A percentile compares a stretch with the other conserved stretches of the same genome.
These are phyloP conservation scores for Apostichopus parvimensis DNA, from an alignment of 35 echinoderm and acorn worm species.

Conservation along the genomic window DNA sequence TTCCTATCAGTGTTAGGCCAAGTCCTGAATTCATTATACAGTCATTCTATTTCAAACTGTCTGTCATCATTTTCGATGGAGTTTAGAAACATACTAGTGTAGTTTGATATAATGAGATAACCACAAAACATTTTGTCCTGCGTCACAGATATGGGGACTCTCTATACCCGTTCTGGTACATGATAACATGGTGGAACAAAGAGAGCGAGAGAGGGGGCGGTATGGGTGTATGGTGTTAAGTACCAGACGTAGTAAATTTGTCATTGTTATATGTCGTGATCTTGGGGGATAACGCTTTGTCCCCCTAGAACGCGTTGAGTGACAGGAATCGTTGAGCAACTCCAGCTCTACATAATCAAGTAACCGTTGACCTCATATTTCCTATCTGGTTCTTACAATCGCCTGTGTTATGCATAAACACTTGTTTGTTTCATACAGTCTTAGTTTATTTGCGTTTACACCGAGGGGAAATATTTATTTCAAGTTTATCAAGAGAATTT, in stretches of 20 bases:
- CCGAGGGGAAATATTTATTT: conserved; percentile 40
- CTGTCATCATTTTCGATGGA: too few relatives aligned
- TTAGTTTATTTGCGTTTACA: conserved; percentile 26
- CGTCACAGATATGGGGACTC: too few relatives aligned
- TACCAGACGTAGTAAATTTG: neutral
- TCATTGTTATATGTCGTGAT: neutral
- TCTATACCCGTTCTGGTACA: too few relatives aligned
- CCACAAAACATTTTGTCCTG: too few relatives aligned
- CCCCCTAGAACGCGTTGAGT: neutral
- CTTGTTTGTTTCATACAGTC: conserved; percentile 23
- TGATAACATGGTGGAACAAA: too few relatives aligned
- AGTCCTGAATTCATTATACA: too few relatives aligned
- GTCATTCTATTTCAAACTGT: too few relatives aligned
- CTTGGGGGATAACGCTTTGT: neutral
- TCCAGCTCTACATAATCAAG: neutral
- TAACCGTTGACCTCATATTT: conserved; percentile 32
- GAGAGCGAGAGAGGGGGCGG: too few relatives aligned
- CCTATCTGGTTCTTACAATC: neutral
- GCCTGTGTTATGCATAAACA: conserved; percentile 17
- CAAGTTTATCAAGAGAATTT: neutral
- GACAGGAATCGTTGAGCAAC: neutral
- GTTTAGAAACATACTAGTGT: too few relatives aligned
- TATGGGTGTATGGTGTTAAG: too few relatives aligned
- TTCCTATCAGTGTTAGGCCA: too few relatives aligned
- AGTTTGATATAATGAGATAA: too few relatives aligned